phyloP scores from a whole-genome alignment of 30 jellyfish, hydroid and myxozoan genomes.

The Aurelia sp. region DNA sequence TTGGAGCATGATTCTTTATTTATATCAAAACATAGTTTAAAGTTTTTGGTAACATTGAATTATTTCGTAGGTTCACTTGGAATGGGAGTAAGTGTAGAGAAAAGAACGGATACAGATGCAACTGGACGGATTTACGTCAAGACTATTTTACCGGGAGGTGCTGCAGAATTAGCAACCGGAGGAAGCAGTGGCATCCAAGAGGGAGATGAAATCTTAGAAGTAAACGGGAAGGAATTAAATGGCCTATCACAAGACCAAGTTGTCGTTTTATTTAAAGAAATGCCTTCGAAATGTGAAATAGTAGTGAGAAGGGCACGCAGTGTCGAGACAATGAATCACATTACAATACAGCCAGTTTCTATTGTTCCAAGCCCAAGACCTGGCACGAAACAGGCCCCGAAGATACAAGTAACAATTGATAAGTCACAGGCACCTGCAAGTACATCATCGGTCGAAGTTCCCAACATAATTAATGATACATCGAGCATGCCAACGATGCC shows the following conservation, averaged over 20 bases:
- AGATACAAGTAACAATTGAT: constrained; percentile 60
- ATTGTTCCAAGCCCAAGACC: constrained; percentile 40
- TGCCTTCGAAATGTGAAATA: constrained; percentile 80
- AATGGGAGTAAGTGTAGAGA: constrained; percentile 82
- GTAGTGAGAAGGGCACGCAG: constrained; percentile 50
- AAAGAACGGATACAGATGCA: constrained; percentile 60
- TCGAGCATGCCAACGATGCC: constrained; percentile 62
- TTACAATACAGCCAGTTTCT: constrained; percentile 65
- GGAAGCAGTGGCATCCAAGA: constrained; percentile 86
- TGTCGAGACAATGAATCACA: constrained; percentile 33
- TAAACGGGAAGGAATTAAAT: constrained; percentile 71
- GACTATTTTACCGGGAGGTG: constrained; percentile 84
- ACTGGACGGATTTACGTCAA: constrained; percentile 87
- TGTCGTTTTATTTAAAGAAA: constrained; percentile 67
- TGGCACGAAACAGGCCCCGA: constrained; percentile 1
- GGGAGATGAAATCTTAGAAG: constrained; percentile 88
- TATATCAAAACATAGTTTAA: no score
- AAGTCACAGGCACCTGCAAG: constrained; percentile 48
- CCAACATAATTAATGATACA: constrained; percentile 72
- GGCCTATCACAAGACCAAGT: constrained; percentile 81
- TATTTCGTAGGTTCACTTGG: constrained; percentile 87
- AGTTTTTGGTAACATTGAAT: background rate
- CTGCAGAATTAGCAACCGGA: constrained; percentile 91
- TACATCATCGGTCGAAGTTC: constrained; percentile 73
- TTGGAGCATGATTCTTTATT: no score